A percentile compares a stretch with the other conserved stretches of the same genome.
Evolutionary conservation across 2,797 vertebrate genomes (phyloP).

Genomic region (Knipowitschia caucasica): DNA sequence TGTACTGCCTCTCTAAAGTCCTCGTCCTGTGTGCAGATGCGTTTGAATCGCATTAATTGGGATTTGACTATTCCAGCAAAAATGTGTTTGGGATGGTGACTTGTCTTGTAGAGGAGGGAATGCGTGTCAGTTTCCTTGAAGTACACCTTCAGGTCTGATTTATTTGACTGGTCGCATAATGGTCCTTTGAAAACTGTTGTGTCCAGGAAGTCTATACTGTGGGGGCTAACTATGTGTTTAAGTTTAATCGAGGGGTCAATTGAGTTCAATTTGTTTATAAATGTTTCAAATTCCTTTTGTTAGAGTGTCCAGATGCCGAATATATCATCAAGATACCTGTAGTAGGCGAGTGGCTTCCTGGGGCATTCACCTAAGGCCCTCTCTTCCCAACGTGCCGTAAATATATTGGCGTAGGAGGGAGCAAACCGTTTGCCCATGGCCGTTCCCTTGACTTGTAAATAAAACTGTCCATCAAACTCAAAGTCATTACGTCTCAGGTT

Average conservation of each 20-base stretch:
- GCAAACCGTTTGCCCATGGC: slow-evolving; percentile 8
- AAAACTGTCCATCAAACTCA: neutral
- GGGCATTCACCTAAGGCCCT: neutral
- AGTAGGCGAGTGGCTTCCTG: neutral
- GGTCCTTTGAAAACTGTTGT: neutral
- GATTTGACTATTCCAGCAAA: neutral
- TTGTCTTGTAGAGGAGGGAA: neutral
- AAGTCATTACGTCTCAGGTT: neutral
- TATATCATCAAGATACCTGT: neutral
- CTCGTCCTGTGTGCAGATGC: neutral
- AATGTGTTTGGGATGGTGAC: neutral
- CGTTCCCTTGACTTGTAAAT: neutral
- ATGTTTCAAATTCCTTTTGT: neutral
- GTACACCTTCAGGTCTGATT: neutral
- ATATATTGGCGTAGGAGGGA: neutral
- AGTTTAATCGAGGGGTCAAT: neutral
- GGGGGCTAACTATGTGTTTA: too few species aligned
- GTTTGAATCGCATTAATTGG: neutral
- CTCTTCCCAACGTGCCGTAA: neutral
- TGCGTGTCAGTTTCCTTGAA: neutral
- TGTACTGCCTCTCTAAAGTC: neutral
- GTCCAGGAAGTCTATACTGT: neutral
- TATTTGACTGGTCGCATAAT: too few species aligned
- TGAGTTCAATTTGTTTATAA: neutral
- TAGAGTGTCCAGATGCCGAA: neutral